Base-by-base conservation (phyloP, 1,140 invertebrate genomes). In the Holotrichia oblita region DNA sequence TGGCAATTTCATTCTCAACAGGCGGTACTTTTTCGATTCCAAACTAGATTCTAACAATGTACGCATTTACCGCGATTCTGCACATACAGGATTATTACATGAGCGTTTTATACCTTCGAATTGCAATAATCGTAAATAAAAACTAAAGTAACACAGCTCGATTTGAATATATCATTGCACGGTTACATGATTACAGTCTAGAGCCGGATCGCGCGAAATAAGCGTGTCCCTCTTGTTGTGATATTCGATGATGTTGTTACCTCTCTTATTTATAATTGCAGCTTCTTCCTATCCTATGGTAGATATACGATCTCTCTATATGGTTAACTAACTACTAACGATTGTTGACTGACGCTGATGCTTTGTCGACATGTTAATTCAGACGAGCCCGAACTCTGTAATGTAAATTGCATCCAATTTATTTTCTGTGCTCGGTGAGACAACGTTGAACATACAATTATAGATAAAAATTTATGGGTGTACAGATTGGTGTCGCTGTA, bases 381-480 rank as follows among this genome's bases (percentile, higher is more conserved):
- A 69, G 61, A 34, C 17, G 61, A 22, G 8, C 22, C 61, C 61
- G 61, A 20, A 69, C 61, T 69, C 22, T 69, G 22, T 69, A 69
- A 69, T 27, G 61, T 34, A 69, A 69, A 69, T 69, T 69, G 61
- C 22, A 69, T 22, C 48, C 61, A 69, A 69, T 69, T 69, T 69
- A 34, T 69, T 69, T 69, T 69, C 61, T 69, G 59, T 64, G 9
- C 59, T 17, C 27, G 27, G 27, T 34, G 27, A 34, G 27, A 34
- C 27, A 34, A 34, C 27, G 27, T 34, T 34, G n/a, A 14, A 14
- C 44, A 6, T 48, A 14, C 44, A 17, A 14, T 17, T 10, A 48
- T 17, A 48, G 44, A 48, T 48, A 48, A 48, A 48, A 48, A 48
- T 48, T 14, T 48, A 48, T 48, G n/a, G 24, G 64, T 69, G 10